These are phyloP conservation scores for Parascotia fuliginaria DNA, from an alignment of 2,888 invertebrate species.

Conservation along the genomic window DNA sequence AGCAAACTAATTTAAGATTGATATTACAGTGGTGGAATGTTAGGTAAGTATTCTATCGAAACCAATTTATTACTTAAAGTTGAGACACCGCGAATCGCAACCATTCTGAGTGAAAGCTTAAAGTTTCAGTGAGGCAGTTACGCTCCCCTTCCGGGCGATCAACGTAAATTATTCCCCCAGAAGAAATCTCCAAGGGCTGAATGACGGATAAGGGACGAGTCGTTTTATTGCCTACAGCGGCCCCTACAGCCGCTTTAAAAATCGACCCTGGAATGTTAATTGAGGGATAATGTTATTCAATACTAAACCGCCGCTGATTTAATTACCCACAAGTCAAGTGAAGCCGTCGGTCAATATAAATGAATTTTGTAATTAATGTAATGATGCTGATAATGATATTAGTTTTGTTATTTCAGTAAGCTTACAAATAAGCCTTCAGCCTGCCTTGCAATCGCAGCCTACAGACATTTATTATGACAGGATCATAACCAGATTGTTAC, in stretches of 20 bases:
- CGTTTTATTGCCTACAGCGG: constrained; percentile 81
- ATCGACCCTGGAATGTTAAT: constrained; percentile 80
- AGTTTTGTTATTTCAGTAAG: no score
- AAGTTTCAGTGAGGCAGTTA: constrained; percentile 85
- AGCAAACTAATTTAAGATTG: constrained; percentile 58
- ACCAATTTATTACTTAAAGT: constrained; percentile 79
- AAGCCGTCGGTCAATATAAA: constrained; percentile 50
- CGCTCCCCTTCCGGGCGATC: constrained; percentile 82
- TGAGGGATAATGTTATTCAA: constrained; percentile 81
- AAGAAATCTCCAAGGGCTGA: constrained; percentile 84
- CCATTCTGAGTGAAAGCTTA: constrained; percentile 82
- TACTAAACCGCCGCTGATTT: constrained; percentile 68
- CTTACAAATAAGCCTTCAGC: no score
- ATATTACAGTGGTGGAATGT: constrained; percentile 57
- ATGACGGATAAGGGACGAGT: constrained; percentile 84
- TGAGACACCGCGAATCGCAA: constrained; percentile 78
- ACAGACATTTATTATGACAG: no score
- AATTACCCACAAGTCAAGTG: constrained; percentile 56
- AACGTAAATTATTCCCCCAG: constrained; percentile 84
- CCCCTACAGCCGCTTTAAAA: constrained; percentile 76
- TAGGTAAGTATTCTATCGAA: constrained; percentile 74
- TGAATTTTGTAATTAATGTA: constrained; percentile 32
- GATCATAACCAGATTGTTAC: no score
- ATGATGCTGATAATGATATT: no score
- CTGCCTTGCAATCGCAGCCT: no score